Percentiles rank a stretch among this genome's conserved stretches.
These are phyloP conservation scores for Drosophila trichaetosa DNA, from an alignment of 2,888 invertebrate species.

Conservation along the genomic window DNA sequence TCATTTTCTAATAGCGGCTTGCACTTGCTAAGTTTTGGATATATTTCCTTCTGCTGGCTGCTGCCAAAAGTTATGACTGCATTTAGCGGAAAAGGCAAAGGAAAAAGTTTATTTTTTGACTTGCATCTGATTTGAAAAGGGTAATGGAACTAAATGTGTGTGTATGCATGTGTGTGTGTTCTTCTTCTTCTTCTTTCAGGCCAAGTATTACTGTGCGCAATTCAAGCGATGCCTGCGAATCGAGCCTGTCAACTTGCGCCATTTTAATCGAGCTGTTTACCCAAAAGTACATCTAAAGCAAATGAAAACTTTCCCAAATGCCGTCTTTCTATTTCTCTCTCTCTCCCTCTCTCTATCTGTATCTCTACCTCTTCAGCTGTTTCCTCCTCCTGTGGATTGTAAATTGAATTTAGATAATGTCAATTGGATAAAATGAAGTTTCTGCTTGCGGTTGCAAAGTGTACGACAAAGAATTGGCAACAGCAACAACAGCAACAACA, in stretches of 20 bases:
- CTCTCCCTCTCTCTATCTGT: not conserved
- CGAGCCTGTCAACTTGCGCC: slow-evolving; percentile 55
- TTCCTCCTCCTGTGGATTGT: slow-evolving; percentile 44
- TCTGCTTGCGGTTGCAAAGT: slow-evolving; percentile 53
- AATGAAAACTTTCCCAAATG: slow-evolving; percentile 72
- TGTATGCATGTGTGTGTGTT: slow-evolving; percentile 23
- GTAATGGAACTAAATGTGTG: slow-evolving; percentile 41
- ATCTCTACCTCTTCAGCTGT: not conserved
- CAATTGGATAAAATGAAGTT: slow-evolving; percentile 68
- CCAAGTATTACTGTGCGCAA: slow-evolving; percentile 59
- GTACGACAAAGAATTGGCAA: slow-evolving; percentile 11
- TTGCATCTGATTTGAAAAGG: slow-evolving; percentile 76
- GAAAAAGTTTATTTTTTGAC: slow-evolving; percentile 55
- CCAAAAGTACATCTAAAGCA: slow-evolving; percentile 76
- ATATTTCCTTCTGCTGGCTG: slow-evolving; percentile 43
- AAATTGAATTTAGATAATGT: slow-evolving; percentile 80
- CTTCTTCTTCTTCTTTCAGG: slow-evolving; percentile 53
- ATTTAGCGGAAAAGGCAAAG: slow-evolving; percentile 65
- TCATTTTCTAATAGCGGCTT: slow-evolving; percentile 73
- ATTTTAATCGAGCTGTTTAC: slow-evolving; percentile 78
- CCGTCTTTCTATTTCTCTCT: slow-evolving; percentile 35
- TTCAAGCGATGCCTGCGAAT: slow-evolving; percentile 43
- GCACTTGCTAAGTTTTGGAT: slow-evolving; percentile 59
- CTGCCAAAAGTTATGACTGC: slow-evolving; percentile 80
- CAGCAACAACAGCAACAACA: not conserved